Conservation (phyloP, 1,140 invertebrate species). For the Bombus polaris region DNA sequence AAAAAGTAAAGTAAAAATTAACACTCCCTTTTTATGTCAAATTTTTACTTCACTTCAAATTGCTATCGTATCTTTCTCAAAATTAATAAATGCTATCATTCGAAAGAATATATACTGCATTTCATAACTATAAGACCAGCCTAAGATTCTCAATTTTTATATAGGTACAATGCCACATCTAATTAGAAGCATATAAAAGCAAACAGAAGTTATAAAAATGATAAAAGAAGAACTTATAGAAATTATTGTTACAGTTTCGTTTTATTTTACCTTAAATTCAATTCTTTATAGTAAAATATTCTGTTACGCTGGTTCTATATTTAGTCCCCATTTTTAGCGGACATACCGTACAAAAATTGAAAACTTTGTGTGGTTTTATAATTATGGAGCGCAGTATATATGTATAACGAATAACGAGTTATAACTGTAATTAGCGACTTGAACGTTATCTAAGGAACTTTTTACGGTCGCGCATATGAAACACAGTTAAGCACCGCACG, state of each 20-base stretch:
- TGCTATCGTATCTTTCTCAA: background rate
- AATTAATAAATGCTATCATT: background rate
- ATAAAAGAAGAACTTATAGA: too few relatives aligned
- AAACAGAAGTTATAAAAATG: background rate
- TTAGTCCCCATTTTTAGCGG: background rate
- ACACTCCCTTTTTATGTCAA: background rate
- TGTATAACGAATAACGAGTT: constrained; percentile 18
- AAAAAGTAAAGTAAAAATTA: constrained; percentile 16
- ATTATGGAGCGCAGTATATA: background rate
- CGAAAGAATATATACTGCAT: background rate
- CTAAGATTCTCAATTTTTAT: background rate
- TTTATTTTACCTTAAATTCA: background rate
- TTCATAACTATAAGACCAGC: background rate
- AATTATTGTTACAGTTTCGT: too few relatives aligned
- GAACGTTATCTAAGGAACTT: constrained; percentile 18
- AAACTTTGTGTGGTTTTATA: background rate
- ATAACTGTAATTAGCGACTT: constrained; percentile 47
- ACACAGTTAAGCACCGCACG: constrained; percentile 63
- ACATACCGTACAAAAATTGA: background rate
- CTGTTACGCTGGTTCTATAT: background rate
- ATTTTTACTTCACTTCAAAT: constrained; percentile 17
- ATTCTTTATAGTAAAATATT: background rate
- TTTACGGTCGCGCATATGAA: constrained; percentile 47
- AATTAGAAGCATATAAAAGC: background rate
- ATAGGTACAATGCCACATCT: background rate